Evolutionary conservation across 2,113 vertebrate species (phyloP).

Genomic region (Struthidea cinerea): DNA sequence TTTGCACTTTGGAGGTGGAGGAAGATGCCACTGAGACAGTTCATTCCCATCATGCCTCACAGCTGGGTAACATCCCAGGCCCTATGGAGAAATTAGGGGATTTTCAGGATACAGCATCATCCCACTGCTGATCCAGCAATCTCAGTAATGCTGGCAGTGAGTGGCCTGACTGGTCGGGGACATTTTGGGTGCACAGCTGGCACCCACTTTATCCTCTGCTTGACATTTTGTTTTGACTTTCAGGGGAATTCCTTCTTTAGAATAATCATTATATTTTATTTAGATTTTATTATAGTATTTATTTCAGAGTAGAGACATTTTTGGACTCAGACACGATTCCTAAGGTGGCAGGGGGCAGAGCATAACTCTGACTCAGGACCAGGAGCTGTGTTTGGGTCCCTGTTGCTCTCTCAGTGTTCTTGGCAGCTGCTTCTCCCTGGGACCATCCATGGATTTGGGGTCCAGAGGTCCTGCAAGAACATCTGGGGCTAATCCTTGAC

Average conservation of each 20-base stretch:
- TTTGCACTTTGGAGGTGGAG: neutral
- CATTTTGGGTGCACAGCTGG: neutral
- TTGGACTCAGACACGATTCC: neutral
- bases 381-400: neutral
- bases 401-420: neutral
- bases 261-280: neutral
- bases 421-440: neutral
- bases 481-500: neutral
- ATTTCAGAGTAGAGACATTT: neutral
- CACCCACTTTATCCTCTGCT: neutral
- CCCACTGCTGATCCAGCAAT: neutral
- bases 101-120: slow-evolving; percentile 1
- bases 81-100: neutral
- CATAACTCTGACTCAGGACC: neutral
- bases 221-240: neutral
- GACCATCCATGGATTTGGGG: neutral
- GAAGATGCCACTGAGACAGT: neutral
- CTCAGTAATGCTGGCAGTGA: neutral
- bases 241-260: neutral
- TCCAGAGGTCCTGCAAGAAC: neutral
- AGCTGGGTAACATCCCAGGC: neutral
- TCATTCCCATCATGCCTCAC: neutral
- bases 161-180: neutral
- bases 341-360: neutral
- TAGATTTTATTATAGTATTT: neutral